Base-by-base conservation (phyloP, 2,113 vertebrate genomes). In the Atherinomorus stipes region DNA sequence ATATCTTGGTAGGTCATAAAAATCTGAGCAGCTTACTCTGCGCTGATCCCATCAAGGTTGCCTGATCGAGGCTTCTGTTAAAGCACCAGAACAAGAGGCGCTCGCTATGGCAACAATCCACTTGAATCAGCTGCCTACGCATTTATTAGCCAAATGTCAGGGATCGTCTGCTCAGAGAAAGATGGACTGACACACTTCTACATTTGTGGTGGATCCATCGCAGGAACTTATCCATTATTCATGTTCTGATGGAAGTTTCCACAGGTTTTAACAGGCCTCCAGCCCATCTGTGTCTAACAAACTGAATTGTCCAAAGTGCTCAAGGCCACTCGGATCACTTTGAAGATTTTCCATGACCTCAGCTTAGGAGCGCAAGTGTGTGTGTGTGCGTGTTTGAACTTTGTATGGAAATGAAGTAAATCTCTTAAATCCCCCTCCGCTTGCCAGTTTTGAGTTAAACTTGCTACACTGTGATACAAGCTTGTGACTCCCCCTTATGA, bases 271-370 rank as follows among this genome's bases (percentile, higher is more conserved):
- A 74, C 80, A 81, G 73, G 63, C 80, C 64, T 51, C 69, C n/a
- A 49, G 63, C 76, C 61, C 75, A 76, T 80, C 81, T 88, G 87
- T 85, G 76, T 72, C 74, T 71, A 85, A 89, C 83, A 70, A 68
- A 86, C 66, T 22, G 44, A 78, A 80, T 76, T 85, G 91, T 83
- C 80, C 76, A 74, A 72, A 74, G 71, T 52, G 63, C 88, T 87
- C 75, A 74, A 75, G 83, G 89, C 86, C 72, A 73, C 23, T 28
- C 58, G 80, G 60, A 63, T 44, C 4, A 49, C 90, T 93, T 93
- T 93, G 89, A 91, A 90, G 87, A 84, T 83, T 81, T 86, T 83
- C 85, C 58, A 87, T 82, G 85, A 85, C 74, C 81, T 88, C 74
- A 83, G 58, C 86, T 74, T 74, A 62, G 45, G 70, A 71, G 76